Evolutionary conservation across 2,888 invertebrate genomes (phyloP).

Genomic region (Drosophila limbata): DNA sequence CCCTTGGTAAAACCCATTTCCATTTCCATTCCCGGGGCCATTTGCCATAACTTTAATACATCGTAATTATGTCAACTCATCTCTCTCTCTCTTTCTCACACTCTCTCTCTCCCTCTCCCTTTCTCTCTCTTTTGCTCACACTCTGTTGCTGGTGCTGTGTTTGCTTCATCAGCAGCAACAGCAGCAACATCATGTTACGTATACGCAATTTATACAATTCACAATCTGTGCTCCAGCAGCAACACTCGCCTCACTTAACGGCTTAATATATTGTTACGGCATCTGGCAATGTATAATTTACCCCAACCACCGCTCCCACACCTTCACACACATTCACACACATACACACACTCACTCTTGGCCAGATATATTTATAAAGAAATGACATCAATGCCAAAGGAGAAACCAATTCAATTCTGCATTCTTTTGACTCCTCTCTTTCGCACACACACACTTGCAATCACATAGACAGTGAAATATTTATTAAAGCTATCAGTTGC

Average conservation of each 20-base stretch:
- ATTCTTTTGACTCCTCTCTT: constrained; percentile 27
- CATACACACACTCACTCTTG: constrained; percentile 31
- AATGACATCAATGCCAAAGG: constrained; percentile 53
- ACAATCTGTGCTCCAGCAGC: constrained; percentile 64
- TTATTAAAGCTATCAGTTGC: constrained; percentile 39
- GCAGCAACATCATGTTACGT: constrained; percentile 42
- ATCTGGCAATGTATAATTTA: constrained; percentile 67
- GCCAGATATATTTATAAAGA: constrained; percentile 46
- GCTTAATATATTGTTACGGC: constrained; percentile 78
- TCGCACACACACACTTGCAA: background rate
- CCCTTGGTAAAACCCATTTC: constrained; percentile 30
- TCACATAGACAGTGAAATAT: constrained; percentile 21
- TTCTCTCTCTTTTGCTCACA: background rate
- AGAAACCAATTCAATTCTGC: constrained; percentile 61
- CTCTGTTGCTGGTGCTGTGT: constrained; percentile 23
- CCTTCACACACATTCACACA: constrained; percentile 16
- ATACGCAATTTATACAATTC: constrained; percentile 66
- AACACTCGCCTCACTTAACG: constrained; percentile 71
- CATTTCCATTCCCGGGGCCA: constrained; percentile 34
- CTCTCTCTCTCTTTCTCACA: background rate
- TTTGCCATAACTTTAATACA: constrained; percentile 70
- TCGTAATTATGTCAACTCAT: constrained; percentile 74
- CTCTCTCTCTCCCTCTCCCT: background rate
- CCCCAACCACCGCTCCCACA: constrained; percentile 20
- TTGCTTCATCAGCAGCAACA: constrained; percentile 32